A percentile compares a stretch with the other conserved stretches of the same genome.
Evolutionary conservation across 2,797 vertebrate genomes (phyloP).

Genomic region (Myiotriccus ornatus): DNA sequence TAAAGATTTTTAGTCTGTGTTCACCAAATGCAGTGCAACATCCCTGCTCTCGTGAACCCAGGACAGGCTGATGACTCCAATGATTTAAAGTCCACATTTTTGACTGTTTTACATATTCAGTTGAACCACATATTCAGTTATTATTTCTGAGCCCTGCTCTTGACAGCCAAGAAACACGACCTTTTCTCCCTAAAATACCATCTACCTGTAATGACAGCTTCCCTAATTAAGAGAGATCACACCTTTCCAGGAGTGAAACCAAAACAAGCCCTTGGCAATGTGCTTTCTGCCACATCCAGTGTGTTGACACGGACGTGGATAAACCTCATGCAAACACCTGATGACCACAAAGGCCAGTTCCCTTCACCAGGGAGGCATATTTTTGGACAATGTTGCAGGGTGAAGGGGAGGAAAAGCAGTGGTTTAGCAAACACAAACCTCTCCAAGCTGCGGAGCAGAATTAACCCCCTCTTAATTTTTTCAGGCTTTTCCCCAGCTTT

Average conservation of each 20-base stretch:
- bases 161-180: background rate
- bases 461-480: background rate
- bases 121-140: background rate
- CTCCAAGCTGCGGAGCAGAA: background rate
- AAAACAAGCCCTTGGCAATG: background rate
- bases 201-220: background rate
- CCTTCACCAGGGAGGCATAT: background rate
- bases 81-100: background rate
- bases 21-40: background rate
- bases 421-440: background rate
- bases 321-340: background rate
- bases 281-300: accelerated
- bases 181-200: background rate
- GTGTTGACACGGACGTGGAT: accelerated
- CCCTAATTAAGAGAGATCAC: background rate
- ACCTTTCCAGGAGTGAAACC: background rate
- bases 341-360: accelerated
- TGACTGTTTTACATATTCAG: background rate
- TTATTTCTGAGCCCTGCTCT: background rate
- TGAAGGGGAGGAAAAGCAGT: background rate
- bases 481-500: background rate
- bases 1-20: accelerated
- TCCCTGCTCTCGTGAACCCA: background rate
- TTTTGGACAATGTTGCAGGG: background rate
- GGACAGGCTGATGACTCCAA: background rate